Base-by-base conservation (phyloP, 2,888 invertebrate genomes). In the Papilio elwesi region DNA sequence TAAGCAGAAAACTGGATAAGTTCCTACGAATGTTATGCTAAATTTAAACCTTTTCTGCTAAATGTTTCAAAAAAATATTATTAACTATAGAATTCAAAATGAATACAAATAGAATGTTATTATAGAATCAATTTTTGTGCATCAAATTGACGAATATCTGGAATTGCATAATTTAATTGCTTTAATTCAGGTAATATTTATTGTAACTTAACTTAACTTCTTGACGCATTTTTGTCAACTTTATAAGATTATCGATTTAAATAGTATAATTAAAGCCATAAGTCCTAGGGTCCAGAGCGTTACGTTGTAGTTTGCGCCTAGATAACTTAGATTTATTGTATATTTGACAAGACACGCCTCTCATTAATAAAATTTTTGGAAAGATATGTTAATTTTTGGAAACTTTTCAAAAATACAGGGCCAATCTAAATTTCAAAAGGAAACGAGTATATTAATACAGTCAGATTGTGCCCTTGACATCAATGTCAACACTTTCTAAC, bases 241-340 rank as follows among this genome's bases (percentile, higher is more conserved):
- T 68, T 66, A 59, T 73, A 75, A 75, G 70, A 76, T 78, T 77
- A 76, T 57, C 38, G 55, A 71, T 66, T 66, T 38, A 65, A 70
- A 49, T 70, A 65, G 55, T 66, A 15, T 71, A 62, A 59, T 74
- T 78, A 79, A 77, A 76, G 63, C 63, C 68, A 71, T 85, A 86
- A 86, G 82, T 83, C 85, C 78, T 87, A 86, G 87, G 87, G 87
- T 87, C 87, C 87, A 87, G 84, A 83, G 81, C 81, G 81, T 83
- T 81, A 72, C 63, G 26, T 71, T 67, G 52, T 86, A 86, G 82
- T 77, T 80, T 80, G 82, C 80, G 80, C 81, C 80, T 85, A 83
- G 79, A 77, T 82, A 79, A 82, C 78, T 75, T 83, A 80, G 82
- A 78, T 53, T 48, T 62, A 68, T 13, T 71, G n/a, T 68, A 62